phyloP scores from a whole-genome alignment of 1,140 invertebrate species.

The Tetranychus cinnabarinus region DNA sequence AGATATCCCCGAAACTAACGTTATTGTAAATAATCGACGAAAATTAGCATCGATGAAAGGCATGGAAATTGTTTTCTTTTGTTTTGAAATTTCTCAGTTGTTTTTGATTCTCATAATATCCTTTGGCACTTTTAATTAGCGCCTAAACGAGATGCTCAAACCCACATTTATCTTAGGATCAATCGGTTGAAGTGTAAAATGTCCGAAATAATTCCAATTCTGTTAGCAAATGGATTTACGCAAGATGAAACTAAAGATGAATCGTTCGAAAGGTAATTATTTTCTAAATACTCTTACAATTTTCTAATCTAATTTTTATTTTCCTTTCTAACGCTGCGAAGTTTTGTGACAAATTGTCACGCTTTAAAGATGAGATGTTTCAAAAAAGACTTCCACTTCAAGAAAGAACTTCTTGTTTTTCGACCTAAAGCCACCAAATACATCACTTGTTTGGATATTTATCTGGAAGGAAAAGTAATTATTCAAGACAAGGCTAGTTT shows the following conservation, averaged over 20 bases:
- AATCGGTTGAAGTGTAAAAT: not conserved
- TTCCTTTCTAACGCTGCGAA: not conserved
- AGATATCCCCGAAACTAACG: not conserved
- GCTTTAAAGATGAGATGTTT: not conserved
- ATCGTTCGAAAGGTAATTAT: not conserved
- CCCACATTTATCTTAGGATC: not conserved
- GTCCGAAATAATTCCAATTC: not conserved
- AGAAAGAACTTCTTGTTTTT: not conserved
- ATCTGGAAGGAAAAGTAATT: not conserved
- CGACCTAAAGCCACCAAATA: not conserved
- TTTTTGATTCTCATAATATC: not conserved
- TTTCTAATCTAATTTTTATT: not conserved
- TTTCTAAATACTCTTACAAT: not conserved
- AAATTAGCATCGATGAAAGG: not conserved
- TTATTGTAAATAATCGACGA: not conserved
- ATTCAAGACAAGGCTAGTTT: conserved; percentile 43
- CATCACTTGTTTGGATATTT: not conserved
- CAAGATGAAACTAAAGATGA: not conserved
- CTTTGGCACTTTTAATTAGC: not conserved
- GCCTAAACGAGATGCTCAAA: not conserved
- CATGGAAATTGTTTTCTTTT: not conserved
- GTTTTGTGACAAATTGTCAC: not conserved
- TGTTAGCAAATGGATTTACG: not conserved
- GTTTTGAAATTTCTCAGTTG: not conserved
- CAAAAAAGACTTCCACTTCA: not conserved